Percentiles rank a stretch among this genome's conserved stretches.
Evolutionary conservation across 2,888 invertebrate species (phyloP).

Genomic region (Temnothorax unifasciatus): DNA sequence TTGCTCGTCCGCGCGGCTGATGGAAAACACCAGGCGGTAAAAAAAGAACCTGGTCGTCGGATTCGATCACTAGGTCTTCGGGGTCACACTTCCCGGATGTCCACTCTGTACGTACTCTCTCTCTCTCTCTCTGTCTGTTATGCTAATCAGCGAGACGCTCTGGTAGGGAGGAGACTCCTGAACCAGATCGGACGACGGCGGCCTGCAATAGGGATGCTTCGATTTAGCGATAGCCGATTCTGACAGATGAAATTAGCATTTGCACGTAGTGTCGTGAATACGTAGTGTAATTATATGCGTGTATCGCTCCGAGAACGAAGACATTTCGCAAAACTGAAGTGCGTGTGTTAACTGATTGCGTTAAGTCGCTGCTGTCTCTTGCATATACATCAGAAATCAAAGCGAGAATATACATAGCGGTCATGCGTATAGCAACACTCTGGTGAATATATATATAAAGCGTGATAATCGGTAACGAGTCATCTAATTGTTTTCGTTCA

Average conservation of each 20-base stretch:
- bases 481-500: background rate
- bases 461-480: background rate
- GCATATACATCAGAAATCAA: background rate
- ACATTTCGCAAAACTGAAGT: background rate
- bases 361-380: background rate
- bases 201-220: background rate
- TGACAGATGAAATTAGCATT: background rate
- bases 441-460: background rate
- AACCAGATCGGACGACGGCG: conserved; percentile 23
- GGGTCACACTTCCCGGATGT: conserved; percentile 83
- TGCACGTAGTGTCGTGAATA: background rate
- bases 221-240: background rate
- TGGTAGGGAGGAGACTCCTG: conserved; percentile 33
- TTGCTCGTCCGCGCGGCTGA: background rate
- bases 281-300: background rate
- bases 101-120: conserved; percentile 20
- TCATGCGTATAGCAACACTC: background rate
- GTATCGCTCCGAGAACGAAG: background rate
- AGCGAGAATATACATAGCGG: background rate
- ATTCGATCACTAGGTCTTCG: conserved; percentile 66
- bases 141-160: conserved; percentile 59
- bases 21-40: conserved; percentile 38
- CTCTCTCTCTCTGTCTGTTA: conserved; percentile 45
- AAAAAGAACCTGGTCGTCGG: conserved; percentile 52
- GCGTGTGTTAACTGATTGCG: background rate